These are phyloP conservation scores for Distichodus sexfasciatus DNA, from an alignment of 2,797 vertebrate genomes.

Conservation along the genomic window DNA sequence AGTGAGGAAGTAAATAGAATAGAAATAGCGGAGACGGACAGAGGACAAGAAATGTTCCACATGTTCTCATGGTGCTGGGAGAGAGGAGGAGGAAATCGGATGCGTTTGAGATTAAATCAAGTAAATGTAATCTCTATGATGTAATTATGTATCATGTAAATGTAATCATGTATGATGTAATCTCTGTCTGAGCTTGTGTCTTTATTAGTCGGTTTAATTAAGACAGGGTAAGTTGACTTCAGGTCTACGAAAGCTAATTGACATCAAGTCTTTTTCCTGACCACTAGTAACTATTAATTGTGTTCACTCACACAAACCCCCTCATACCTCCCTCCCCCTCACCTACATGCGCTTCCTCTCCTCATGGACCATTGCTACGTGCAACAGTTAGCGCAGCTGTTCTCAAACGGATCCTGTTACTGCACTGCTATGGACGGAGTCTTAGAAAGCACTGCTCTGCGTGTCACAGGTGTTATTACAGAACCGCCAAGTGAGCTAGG, in stretches of 20 bases:
- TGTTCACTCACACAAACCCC: neutral
- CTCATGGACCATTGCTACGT: conserved; percentile 27
- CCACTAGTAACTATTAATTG: too few relatives aligned
- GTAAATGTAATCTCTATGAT: too few relatives aligned
- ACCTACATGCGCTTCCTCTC: conserved; percentile 4
- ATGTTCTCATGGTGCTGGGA: too few relatives aligned
- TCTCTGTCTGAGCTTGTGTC: too few relatives aligned
- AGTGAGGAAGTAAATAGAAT: conserved; percentile 59
- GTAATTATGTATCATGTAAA: too few relatives aligned
- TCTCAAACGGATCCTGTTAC: conserved; percentile 36
- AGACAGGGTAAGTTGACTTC: too few relatives aligned
- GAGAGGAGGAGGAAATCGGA: too few relatives aligned
- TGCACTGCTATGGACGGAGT: conserved; percentile 12
- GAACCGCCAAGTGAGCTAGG: neutral
- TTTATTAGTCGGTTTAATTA: too few relatives aligned
- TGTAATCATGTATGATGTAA: too few relatives aligned
- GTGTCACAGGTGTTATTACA: conserved; percentile 21
- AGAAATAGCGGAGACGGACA: conserved; percentile 45
- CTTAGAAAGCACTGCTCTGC: conserved; percentile 15
- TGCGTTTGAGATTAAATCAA: too few relatives aligned
- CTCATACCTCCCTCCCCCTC: neutral
- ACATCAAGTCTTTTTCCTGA: too few relatives aligned
- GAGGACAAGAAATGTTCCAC: conserved; percentile 40
- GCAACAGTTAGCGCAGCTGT: conserved; percentile 46
- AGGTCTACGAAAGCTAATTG: too few relatives aligned